phyloP scores from a whole-genome alignment of 1,140 invertebrate species.

The Macrosteles quadrilineatus region DNA sequence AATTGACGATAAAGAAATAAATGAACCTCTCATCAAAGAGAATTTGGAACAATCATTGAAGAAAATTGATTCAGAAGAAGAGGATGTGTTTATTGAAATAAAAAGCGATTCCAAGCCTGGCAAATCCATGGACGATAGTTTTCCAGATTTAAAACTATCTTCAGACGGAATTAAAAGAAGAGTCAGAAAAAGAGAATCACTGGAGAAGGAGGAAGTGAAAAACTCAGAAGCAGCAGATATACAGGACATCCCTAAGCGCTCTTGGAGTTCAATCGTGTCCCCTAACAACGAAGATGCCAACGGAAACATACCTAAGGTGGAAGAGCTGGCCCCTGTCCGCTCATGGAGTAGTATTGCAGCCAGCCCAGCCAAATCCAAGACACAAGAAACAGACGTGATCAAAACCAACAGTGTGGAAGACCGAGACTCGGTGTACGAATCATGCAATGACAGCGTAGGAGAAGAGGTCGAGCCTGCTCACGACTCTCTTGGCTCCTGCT shows the following conservation, averaged over 20 bases:
- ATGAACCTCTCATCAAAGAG: too few species aligned
- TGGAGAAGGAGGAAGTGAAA: not conserved
- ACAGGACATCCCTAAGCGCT: not conserved
- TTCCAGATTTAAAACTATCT: not conserved
- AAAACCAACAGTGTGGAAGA: constrained; percentile 34
- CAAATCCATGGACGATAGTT: not conserved
- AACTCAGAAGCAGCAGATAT: too few species aligned
- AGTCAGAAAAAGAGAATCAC: not conserved
- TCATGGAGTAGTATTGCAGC: constrained; percentile 7
- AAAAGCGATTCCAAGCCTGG: not conserved
- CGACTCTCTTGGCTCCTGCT: constrained; percentile 17
- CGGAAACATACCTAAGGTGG: constrained; percentile 9
- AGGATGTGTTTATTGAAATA: not conserved
- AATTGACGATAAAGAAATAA: not conserved
- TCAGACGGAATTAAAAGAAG: constrained; percentile 2
- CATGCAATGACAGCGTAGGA: constrained; percentile 37
- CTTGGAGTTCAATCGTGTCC: constrained; percentile 23
- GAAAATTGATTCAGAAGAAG: constrained; percentile 12
- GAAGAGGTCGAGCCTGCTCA: constrained; percentile 4
- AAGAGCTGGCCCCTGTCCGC: not conserved
- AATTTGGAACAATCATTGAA: too few species aligned
- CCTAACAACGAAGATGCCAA: not conserved
- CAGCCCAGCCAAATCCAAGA: not conserved
- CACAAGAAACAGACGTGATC: not conserved
- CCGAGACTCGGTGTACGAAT: constrained; percentile 41